Conservation (phyloP, 1,140 invertebrate species). For the Saxidomus purpurata region DNA sequence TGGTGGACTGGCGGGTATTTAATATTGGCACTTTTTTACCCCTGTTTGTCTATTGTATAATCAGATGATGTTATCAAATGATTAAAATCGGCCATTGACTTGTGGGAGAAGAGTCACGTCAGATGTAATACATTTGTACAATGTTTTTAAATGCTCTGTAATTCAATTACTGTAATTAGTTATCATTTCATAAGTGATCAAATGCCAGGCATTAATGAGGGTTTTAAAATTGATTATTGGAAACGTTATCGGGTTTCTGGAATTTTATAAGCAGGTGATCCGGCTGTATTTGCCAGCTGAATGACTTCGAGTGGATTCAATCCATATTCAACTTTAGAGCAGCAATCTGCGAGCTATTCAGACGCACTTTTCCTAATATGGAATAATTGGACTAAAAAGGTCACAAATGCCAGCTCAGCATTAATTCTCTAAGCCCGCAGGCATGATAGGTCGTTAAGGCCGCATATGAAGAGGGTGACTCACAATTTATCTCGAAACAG, state of each 20-base stretch:
- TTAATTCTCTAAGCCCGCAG: conserved; percentile 44
- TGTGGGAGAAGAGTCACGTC: not conserved
- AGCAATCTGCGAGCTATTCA: conserved; percentile 8
- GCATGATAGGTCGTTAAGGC: conserved; percentile 31
- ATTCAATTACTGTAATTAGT: conserved; percentile 32
- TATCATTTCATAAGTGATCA: conserved; percentile 21
- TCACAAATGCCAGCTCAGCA: conserved; percentile 51
- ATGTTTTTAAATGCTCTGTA: not conserved
- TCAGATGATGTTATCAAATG: not conserved
- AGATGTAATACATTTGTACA: conserved; percentile 8
- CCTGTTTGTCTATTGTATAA: no score
- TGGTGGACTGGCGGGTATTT: no score
- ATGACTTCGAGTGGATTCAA: not conserved
- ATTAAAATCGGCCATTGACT: not conserved
- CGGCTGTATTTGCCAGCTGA: conserved; percentile 7
- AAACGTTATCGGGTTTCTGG: conserved; percentile 4
- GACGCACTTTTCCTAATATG: conserved; percentile 23
- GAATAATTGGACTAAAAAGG: conserved; percentile 56
- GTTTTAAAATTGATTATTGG: conserved; percentile 37
- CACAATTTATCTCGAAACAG: conserved; percentile 36
- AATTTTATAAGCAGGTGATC: conserved; percentile 40
- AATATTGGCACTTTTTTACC: no score
- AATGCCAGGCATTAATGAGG: conserved; percentile 18
- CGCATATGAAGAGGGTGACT: conserved; percentile 36
- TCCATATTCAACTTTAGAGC: not conserved